Conservation (phyloP, 2,113 vertebrate genomes). For the Pseudolaguvia tuberculata region DNA sequence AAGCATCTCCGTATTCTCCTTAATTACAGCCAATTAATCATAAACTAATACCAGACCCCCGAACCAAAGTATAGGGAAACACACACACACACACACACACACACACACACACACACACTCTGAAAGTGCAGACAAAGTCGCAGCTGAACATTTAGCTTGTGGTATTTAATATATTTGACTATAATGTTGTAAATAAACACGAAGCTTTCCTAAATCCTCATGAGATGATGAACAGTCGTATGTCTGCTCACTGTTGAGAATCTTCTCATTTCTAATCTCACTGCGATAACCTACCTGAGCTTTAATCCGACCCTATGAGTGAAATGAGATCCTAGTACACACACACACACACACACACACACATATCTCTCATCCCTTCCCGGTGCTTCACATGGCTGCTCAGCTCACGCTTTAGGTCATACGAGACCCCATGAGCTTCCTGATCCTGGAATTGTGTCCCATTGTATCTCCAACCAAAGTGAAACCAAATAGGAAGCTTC, state of each 20-base stretch:
- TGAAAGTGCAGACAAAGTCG: no score
- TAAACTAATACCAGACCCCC: constrained; percentile 52
- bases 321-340: constrained; percentile 43
- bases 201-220: background rate
- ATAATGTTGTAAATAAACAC: background rate
- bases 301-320: constrained; percentile 68
- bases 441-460: constrained; percentile 40
- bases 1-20: constrained; percentile 66
- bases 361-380: background rate
- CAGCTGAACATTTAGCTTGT: no score
- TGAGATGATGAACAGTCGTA: background rate
- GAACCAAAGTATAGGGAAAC: constrained; percentile 70
- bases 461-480: constrained; percentile 62
- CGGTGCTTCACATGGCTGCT: constrained; percentile 57
- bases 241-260: constrained; percentile 39
- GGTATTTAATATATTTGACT: no score
- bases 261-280: constrained; percentile 51
- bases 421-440: constrained; percentile 6
- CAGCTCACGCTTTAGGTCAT: background rate
- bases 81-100: background rate
- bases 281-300: constrained; percentile 69
- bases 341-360: constrained; percentile 32
- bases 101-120: no score
- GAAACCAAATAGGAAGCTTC: constrained; percentile 61
- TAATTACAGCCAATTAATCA: constrained; percentile 47